A percentile compares a stretch with the other conserved stretches of the same genome.
phyloP scores from a whole-genome alignment of 2,113 vertebrate genomes.

The Nerophis lumbriciformis region DNA sequence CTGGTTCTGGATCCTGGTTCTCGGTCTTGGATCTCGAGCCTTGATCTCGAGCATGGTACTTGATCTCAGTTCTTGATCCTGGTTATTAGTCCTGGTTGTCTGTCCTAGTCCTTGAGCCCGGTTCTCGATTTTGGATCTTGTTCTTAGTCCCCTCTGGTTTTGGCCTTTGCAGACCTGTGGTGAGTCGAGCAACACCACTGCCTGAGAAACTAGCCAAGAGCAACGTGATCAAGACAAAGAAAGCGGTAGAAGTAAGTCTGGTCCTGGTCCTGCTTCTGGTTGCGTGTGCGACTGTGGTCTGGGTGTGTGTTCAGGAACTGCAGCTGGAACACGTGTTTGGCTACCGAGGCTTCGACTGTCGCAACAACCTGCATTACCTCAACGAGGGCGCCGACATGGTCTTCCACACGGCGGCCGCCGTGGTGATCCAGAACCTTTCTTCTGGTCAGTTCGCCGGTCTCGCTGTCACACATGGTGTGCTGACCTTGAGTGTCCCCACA shows the following conservation, averaged over 20 bases:
- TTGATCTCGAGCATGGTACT: no score
- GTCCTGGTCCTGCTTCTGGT: neutral
- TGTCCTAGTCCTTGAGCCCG: neutral
- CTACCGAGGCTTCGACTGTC: slow-evolving; percentile 93
- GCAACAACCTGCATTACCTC: slow-evolving; percentile 98
- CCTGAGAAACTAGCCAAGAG: slow-evolving; percentile 94
- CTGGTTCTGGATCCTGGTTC: no score
- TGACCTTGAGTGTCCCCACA: slow-evolving; percentile 49
- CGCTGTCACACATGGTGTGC: neutral
- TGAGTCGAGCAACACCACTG: slow-evolving; percentile 89
- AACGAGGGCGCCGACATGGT: slow-evolving; percentile 91
- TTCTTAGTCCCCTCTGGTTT: neutral
- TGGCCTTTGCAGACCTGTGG: slow-evolving; percentile 76
- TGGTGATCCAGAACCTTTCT: slow-evolving; percentile 87
- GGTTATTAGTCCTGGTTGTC: no score
- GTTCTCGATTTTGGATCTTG: neutral
- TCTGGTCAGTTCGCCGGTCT: slow-evolving; percentile 68
- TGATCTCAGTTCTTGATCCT: no score
- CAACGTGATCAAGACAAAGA: slow-evolving; percentile 90
- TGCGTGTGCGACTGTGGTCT: neutral
- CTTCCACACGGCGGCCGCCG: slow-evolving; percentile 89
- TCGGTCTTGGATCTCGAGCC: no score
- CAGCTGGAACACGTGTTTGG: slow-evolving; percentile 93
- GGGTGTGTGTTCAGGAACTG: slow-evolving; percentile 76
- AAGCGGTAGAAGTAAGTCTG: slow-evolving; percentile 82